Evolutionary conservation across 2,113 vertebrate species (phyloP).

Genomic region (Eurystomus gularis): DNA sequence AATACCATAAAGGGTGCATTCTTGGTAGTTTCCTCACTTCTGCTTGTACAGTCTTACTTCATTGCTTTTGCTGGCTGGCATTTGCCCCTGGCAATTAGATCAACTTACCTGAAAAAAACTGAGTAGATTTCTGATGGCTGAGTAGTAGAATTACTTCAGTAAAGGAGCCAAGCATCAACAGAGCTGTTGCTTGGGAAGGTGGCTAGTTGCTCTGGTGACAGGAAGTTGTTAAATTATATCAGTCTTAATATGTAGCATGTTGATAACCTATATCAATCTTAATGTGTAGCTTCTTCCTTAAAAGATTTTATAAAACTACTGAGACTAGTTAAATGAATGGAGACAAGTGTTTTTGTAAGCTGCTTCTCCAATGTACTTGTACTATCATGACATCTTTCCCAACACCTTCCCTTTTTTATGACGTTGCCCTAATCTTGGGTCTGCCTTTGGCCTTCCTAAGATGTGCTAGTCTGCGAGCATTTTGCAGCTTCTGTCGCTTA

Average conservation of each 20-base stretch:
- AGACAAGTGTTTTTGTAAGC: background rate
- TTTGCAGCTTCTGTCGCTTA: background rate
- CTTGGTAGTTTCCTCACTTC: background rate
- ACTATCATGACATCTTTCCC: background rate
- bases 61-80: background rate
- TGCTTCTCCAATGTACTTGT: background rate
- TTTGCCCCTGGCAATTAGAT: background rate
- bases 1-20: background rate
- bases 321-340: background rate
- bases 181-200: background rate
- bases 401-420: background rate
- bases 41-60: background rate
- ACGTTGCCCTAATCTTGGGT: background rate
- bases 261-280: background rate
- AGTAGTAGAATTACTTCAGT: background rate
- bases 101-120: background rate
- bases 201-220: background rate
- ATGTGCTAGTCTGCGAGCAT: background rate
- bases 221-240: background rate
- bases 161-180: background rate
- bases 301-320: background rate
- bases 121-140: background rate
- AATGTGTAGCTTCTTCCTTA: background rate
- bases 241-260: background rate
- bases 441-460: background rate